Base-by-base conservation (phyloP, 2,113 vertebrate genomes). In the Sinocyclocheilus grahami region DNA sequence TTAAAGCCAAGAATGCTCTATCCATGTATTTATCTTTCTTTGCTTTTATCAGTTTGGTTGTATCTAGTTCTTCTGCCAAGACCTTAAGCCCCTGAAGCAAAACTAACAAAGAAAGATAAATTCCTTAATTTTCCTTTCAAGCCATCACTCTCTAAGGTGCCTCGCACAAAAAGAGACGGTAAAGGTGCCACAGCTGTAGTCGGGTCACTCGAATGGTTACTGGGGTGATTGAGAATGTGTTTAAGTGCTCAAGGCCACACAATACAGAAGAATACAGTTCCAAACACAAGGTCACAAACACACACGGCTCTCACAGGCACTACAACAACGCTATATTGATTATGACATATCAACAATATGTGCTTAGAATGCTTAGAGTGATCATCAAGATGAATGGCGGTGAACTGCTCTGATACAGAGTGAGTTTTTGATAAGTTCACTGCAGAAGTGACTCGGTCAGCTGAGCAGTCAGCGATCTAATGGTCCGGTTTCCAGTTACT, bases 141-240 rank as follows among this genome's bases (percentile, higher is more conserved):
- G 58, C 42, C 58, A 76, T 86, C 48, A 27, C 78, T 86, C 84
- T 86, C 67, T 33, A 58, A 69, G 81, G 13, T 58, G 20, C 39
- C 77, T 63, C 46, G 24, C 67, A 84, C 81, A 85, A 81, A 86
- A 67, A 84, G 82, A 86, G 81, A 58, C 37, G 3, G 22, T 37
- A 58, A 37, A 60, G 51, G 51, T 37, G 89, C 90, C 90, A 88
- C 92, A 89, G 91, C 92, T 87, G 93, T 92, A 87, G 85, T 88
- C 89, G 60, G 91, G 91, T 91, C 93, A 94, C 94, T 91, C 85
- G 88, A 87, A 92, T 92, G 91, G 93, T 94, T 93, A 92, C 90
- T 42, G 87, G 78, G 89, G 94, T 95, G 95, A 95, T 95, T 92
- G 94, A 95, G 93, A 92, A 92, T 89, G 91, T 93, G 94, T 93